Evolutionary conservation across 2,113 vertebrate genomes (phyloP), one percentile per base, ranked within the genome.

Genomic region (Ictalurus furcatus): DNA sequence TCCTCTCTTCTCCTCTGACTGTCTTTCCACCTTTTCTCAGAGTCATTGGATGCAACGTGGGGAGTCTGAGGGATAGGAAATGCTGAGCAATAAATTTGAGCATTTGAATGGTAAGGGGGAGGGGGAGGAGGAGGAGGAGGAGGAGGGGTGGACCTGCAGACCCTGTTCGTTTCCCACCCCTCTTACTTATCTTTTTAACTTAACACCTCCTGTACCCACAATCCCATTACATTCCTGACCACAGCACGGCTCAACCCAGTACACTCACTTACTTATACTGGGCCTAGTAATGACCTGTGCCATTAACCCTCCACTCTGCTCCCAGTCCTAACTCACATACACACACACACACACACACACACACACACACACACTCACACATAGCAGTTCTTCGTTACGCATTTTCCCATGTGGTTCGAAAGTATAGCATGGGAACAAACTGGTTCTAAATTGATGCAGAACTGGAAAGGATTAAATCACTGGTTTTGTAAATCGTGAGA

Each of bases 21-120:
- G 73, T 92, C 94, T 93, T 91, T 83, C 88, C 89, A 91, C 90
- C 92, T 94, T 93, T 85, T 85, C 85, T 86, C 54, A 40, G 58
- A 93, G 92, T 91, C 91, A 93, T 12, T 90, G 61, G 80, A 54
- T 91, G 93, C 95, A 95, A 96, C 95, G 95, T 96, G 96, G 95
- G 95, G 95, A 96, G 96, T 96, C 96, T 93, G 92, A 88, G 79
- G 89, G 87, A 93, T 93, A 95, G 95, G 95, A 96, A 96, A 94
- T 94, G 94, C 90, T 93, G 90, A 94, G 93, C 93, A 94, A 96
- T 96, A 96, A 96, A 96, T 96, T 95, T 95, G 91, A 91, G 90
- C 89, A 90, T 92, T 91, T 95, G 94, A 95, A 94, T 95, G 92
- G 94, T 92, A 87, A 40, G 90, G 81, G 76, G 85, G 73, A 78